phyloP scores from a whole-genome alignment of 2,888 invertebrate genomes.

The Drosophila paucipuncta region DNA sequence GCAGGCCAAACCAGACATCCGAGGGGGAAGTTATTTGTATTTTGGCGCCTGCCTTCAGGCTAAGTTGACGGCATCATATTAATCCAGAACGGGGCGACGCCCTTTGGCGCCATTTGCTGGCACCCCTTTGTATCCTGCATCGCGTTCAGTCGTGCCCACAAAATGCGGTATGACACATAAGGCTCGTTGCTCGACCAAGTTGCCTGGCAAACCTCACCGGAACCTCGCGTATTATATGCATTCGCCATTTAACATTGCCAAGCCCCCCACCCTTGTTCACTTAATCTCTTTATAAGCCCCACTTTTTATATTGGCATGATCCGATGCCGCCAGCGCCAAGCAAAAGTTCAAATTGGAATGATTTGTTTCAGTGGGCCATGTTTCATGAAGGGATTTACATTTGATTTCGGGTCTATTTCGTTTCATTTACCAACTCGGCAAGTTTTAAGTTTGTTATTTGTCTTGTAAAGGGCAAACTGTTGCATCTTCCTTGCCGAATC shows the following conservation, averaged over 20 bases:
- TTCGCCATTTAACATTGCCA: slow-evolving; percentile 3
- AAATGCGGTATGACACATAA: slow-evolving; percentile 22
- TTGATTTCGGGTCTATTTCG: slow-evolving; percentile 21
- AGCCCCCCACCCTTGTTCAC: neutral
- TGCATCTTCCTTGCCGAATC: slow-evolving; percentile 38
- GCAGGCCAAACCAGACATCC: neutral
- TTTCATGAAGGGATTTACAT: neutral
- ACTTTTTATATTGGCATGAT: slow-evolving; percentile 13
- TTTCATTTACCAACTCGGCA: slow-evolving; percentile 15
- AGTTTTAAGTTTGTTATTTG: slow-evolving; percentile 10
- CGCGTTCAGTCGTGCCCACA: slow-evolving; percentile 5
- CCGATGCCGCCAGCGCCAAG: slow-evolving; percentile 36
- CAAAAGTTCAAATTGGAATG: slow-evolving; percentile 28
- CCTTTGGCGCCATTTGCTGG: slow-evolving; percentile 16
- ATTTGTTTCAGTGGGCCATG: slow-evolving; percentile 14
- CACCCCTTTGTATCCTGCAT: neutral
- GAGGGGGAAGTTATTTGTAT: neutral
- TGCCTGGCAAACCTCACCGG: slow-evolving; percentile 20
- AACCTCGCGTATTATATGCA: slow-evolving; percentile 8
- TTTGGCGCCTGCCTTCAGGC: slow-evolving; percentile 15
- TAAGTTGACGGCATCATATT: slow-evolving; percentile 21
- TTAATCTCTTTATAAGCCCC: slow-evolving; percentile 2
- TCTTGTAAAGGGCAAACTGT: slow-evolving; percentile 66
- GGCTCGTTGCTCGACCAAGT: neutral
- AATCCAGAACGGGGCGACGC: slow-evolving; percentile 29